Conservation (phyloP, 2,888 invertebrate genomes). For the Hartigia nigra region DNA sequence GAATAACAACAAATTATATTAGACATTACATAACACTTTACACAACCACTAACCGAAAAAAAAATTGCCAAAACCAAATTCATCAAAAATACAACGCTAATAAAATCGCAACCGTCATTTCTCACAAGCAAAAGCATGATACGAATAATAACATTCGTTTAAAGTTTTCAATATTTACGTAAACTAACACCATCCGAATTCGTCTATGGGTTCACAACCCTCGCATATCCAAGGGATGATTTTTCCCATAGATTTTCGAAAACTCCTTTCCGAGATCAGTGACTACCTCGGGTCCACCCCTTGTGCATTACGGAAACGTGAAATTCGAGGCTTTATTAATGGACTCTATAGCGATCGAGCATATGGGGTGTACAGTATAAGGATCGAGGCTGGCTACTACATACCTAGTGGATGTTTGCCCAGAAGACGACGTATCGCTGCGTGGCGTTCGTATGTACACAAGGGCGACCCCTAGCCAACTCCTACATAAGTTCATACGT, state of each 20-base stretch:
- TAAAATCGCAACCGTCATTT: neutral
- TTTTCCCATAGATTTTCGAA: neutral
- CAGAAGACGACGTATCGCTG: slow-evolving; percentile 40
- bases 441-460: slow-evolving; percentile 43
- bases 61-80: neutral
- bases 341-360: slow-evolving; percentile 54
- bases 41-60: too few relatives aligned
- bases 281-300: neutral
- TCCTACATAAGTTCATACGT: slow-evolving; percentile 22
- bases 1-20: neutral
- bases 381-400: slow-evolving; percentile 34
- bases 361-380: slow-evolving; percentile 37
- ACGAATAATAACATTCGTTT: neutral
- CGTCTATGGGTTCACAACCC: neutral
- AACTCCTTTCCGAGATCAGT: neutral
- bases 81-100: neutral
- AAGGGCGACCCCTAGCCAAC: slow-evolving; percentile 22
- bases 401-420: slow-evolving; percentile 48
- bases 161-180: neutral
- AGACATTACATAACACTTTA: neutral
- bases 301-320: slow-evolving; percentile 38
- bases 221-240: neutral
- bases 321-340: slow-evolving; percentile 64
- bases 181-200: neutral
- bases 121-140: neutral